Conservation (phyloP, 23 tunicate species). For the Phallusia fumigata region DNA sequence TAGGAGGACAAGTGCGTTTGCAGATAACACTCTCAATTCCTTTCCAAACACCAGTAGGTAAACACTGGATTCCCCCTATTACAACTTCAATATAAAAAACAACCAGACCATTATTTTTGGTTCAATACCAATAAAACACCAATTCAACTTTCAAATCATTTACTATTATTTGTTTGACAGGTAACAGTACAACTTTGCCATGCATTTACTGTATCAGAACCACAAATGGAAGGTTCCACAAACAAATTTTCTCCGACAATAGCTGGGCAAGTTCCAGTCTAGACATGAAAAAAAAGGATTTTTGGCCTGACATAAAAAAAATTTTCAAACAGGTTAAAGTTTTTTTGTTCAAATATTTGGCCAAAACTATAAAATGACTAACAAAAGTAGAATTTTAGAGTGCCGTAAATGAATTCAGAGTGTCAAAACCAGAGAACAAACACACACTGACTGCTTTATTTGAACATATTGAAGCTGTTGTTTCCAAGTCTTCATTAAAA, state of each 20-base stretch:
- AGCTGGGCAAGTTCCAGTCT: constrained; percentile 58
- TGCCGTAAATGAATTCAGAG: too few species aligned
- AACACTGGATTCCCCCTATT: constrained; percentile 16
- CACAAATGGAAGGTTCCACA: constrained; percentile 36
- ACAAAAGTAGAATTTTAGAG: too few species aligned
- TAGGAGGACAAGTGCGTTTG: constrained; percentile 36
- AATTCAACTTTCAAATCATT: not conserved
- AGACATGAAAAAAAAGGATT: not conserved
- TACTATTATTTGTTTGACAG: constrained; percentile 8
- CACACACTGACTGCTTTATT: constrained; percentile 32
- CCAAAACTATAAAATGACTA: too few species aligned
- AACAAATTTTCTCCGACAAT: constrained; percentile 11
- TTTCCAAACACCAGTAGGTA: constrained; percentile 64
- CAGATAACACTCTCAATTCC: constrained; percentile 32
- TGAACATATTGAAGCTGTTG: constrained; percentile 49
- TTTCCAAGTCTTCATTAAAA: constrained; percentile 42
- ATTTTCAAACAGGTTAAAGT: too few species aligned
- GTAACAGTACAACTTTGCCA: constrained; percentile 55
- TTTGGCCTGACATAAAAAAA: too few species aligned
- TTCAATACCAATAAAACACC: too few species aligned
- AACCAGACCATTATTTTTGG: too few species aligned
- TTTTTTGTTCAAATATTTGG: too few species aligned
- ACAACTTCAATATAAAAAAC: too few species aligned
- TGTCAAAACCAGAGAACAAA: not conserved
- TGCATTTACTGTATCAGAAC: constrained; percentile 20